These are phyloP conservation scores for Idaea straminata DNA, from an alignment of 2,888 invertebrate species.

Conservation along the genomic window DNA sequence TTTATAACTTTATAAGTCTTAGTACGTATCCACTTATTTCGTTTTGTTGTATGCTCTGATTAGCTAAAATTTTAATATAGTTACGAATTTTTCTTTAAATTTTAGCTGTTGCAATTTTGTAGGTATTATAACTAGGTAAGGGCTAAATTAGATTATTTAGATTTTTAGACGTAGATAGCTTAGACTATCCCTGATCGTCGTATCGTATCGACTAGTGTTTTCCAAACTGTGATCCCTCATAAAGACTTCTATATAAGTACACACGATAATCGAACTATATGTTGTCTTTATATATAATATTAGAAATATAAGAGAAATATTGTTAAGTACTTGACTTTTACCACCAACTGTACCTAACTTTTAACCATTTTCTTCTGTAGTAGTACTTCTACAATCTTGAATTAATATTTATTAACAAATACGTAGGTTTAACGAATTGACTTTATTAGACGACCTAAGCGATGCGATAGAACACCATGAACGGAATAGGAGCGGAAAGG, in stretches of 20 bases:
- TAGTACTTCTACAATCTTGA: not conserved
- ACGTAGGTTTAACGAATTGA: not conserved
- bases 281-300: conserved; percentile 33
- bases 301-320: conserved; percentile 30
- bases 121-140: conserved; percentile 5
- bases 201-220: conserved; percentile 68
- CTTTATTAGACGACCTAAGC: too few relatives aligned
- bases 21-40: not conserved
- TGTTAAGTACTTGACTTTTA: conserved; percentile 25
- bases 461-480: too few relatives aligned
- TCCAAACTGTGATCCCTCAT: conserved; percentile 79
- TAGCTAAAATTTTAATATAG: not conserved
- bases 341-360: conserved; percentile 1
- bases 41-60: not conserved
- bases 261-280: conserved; percentile 43
- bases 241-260: conserved; percentile 78
- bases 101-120: conserved; percentile 9
- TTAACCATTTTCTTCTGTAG: not conserved
- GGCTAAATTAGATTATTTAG: conserved; percentile 20
- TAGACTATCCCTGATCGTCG: not conserved
- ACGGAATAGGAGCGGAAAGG: too few relatives aligned
- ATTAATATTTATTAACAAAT: not conserved
- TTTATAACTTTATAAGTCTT: not conserved
- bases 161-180: conserved; percentile 17
- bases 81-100: not conserved